These are phyloP conservation scores for Chromoteleia sp. DNA, from an alignment of 2,888 invertebrate genomes.

Conservation along the genomic window DNA sequence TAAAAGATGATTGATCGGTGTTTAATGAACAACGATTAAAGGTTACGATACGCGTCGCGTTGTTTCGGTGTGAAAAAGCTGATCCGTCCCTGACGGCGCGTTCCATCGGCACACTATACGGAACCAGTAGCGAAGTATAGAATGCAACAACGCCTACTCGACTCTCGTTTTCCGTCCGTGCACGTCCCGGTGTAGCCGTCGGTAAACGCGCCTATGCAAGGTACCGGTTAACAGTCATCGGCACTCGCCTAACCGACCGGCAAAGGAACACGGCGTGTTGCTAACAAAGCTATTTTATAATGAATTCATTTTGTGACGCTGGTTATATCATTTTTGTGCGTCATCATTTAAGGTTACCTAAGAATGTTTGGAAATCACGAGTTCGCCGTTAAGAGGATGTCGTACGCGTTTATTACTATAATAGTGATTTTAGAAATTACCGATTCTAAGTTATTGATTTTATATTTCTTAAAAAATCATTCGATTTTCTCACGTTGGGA, in stretches of 20 bases:
- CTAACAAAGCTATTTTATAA: conserved; percentile 25
- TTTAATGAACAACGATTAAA: conserved; percentile 3
- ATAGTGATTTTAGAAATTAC: too few species aligned
- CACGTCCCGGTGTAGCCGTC: conserved; percentile 52
- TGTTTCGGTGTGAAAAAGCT: conserved; percentile 36
- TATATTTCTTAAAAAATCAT: too few species aligned
- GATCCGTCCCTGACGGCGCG: conserved; percentile 40
- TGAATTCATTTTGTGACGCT: conserved; percentile 24
- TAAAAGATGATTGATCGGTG: background rate
- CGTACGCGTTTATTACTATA: too few species aligned
- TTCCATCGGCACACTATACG: conserved; percentile 29
- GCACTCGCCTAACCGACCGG: conserved; percentile 17
- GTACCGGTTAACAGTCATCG: conserved; percentile 41
- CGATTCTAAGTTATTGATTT: too few species aligned
- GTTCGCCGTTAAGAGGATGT: too few species aligned
- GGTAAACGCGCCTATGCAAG: conserved; percentile 51
- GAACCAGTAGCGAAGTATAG: conserved; percentile 44
- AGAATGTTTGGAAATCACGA: too few species aligned
- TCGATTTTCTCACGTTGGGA: too few species aligned
- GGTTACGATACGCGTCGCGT: background rate
- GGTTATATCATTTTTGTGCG: conserved; percentile 31
- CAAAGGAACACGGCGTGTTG: background rate
- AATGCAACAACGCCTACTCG: conserved; percentile 65
- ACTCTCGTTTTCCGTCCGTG: conserved; percentile 61
- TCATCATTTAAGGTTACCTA: conserved; percentile 1